Evolutionary conservation across 2,888 invertebrate species (phyloP).

Genomic region (Amblyteles armatorius): DNA sequence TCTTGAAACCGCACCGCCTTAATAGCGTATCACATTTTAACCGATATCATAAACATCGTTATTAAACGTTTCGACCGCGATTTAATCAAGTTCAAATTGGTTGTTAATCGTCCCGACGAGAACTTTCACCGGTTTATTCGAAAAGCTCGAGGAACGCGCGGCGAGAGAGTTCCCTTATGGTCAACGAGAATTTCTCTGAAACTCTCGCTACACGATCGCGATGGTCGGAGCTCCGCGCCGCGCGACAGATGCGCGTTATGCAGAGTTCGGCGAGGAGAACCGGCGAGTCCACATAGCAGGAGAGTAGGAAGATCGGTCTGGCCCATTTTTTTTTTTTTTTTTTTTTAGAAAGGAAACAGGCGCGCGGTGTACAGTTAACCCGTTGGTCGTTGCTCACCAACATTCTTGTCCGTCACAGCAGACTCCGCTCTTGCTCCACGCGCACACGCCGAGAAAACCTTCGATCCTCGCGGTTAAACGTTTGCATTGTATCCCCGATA

Average conservation of each 20-base stretch:
- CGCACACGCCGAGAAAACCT: slow-evolving; percentile 41
- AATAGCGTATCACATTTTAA: neutral
- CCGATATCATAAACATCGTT: neutral
- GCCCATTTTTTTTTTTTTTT: slow-evolving; percentile 44
- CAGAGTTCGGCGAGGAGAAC: slow-evolving; percentile 35
- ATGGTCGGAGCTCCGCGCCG: slow-evolving; percentile 37
- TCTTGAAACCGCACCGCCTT: neutral
- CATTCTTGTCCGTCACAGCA: slow-evolving; percentile 62
- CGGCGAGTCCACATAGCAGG: slow-evolving; percentile 8
- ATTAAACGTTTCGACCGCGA: neutral
- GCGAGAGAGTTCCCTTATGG: slow-evolving; percentile 8
- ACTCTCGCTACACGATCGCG: slow-evolving; percentile 7
- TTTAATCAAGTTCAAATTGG: slow-evolving; percentile 20
- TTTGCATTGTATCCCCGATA: neutral
- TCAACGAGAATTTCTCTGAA: slow-evolving; percentile 4
- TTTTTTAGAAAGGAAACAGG: slow-evolving; percentile 79
- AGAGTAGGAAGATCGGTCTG: slow-evolving; percentile 73
- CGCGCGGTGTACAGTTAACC: slow-evolving; percentile 77
- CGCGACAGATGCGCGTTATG: slow-evolving; percentile 62
- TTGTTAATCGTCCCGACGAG: slow-evolving; percentile 20
- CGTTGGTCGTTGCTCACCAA: slow-evolving; percentile 59
- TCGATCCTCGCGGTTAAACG: slow-evolving; percentile 28
- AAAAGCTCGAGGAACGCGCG: slow-evolving; percentile 23
- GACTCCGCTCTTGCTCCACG: slow-evolving; percentile 50
- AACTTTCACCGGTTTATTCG: slow-evolving; percentile 64